Percentiles rank a stretch among this genome's conserved stretches.
phyloP scores from a whole-genome alignment of 2,797 vertebrate genomes.

The Crypturellus tataupa region DNA sequence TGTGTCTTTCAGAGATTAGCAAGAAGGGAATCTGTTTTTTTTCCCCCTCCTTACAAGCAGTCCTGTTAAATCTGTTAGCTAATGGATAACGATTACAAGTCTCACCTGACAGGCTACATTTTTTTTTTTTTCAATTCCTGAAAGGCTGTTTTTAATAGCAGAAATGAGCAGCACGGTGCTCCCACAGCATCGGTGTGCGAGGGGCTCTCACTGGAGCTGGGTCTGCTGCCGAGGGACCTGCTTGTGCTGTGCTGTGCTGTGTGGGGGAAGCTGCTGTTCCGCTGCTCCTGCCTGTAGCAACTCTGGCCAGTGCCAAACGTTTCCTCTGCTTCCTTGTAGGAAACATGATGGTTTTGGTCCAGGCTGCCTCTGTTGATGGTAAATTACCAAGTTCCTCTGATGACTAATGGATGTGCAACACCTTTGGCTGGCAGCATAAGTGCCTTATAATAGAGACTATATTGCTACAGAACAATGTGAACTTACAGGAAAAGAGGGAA shows the following conservation, averaged over 20 bases:
- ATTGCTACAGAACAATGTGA: neutral
- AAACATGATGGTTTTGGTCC: slow-evolving; percentile 24
- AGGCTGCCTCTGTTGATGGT: neutral
- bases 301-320: neutral
- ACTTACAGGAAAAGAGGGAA: neutral
- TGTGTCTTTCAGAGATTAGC: slow-evolving; percentile 22
- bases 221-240: neutral
- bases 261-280: neutral
- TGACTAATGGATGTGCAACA: neutral
- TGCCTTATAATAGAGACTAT: neutral
- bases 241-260: slow-evolving; percentile 1
- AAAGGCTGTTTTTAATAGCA: slow-evolving; percentile 51
- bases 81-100: slow-evolving; percentile 63
- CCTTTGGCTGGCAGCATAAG: neutral
- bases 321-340: neutral
- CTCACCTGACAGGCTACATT: slow-evolving; percentile 47
- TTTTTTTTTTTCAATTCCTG: slow-evolving; percentile 56
- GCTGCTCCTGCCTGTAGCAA: neutral
- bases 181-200: slow-evolving; percentile 12
- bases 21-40: neutral
- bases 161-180: slow-evolving; percentile 38
- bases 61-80: slow-evolving; percentile 38
- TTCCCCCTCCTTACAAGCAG: slow-evolving; percentile 14
- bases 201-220: slow-evolving; percentile 60
- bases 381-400: slow-evolving; percentile 18